Conservation (phyloP, 2,113 vertebrate species). For the Clarias magur region DNA sequence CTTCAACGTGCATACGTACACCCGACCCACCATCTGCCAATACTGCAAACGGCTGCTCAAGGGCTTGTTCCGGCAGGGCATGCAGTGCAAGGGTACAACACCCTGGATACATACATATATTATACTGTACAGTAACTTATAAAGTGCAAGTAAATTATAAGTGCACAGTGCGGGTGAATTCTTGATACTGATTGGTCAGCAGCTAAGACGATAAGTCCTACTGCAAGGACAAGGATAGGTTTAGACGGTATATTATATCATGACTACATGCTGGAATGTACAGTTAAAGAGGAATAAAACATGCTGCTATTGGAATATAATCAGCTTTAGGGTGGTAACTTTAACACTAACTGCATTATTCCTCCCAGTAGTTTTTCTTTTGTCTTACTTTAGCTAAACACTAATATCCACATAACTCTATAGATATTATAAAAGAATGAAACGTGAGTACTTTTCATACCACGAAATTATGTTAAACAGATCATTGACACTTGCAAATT, state of each 20-base stretch:
- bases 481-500: background rate
- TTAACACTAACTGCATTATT: background rate
- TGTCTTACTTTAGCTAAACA: background rate
- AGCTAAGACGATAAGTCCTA: background rate
- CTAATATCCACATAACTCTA: background rate
- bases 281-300: background rate
- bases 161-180: background rate
- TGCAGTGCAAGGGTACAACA: constrained; percentile 95
- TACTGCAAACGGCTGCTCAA: constrained; percentile 97
- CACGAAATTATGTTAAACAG: too few species aligned
- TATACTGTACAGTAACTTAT: background rate
- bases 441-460: background rate
- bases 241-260: background rate
- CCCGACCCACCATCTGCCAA: constrained; percentile 95
- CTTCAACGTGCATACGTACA: constrained; percentile 95
- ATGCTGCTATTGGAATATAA: background rate
- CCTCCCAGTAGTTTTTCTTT: background rate
- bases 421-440: background rate
- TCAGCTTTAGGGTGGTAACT: background rate
- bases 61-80: constrained; percentile 96
- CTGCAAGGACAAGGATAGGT: background rate
- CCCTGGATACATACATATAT: background rate
- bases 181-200: background rate
- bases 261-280: background rate
- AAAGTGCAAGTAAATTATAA: background rate